These are phyloP conservation scores for Dolichomitus sp. DNA, from an alignment of 2,888 invertebrate species.

Conservation along the genomic window DNA sequence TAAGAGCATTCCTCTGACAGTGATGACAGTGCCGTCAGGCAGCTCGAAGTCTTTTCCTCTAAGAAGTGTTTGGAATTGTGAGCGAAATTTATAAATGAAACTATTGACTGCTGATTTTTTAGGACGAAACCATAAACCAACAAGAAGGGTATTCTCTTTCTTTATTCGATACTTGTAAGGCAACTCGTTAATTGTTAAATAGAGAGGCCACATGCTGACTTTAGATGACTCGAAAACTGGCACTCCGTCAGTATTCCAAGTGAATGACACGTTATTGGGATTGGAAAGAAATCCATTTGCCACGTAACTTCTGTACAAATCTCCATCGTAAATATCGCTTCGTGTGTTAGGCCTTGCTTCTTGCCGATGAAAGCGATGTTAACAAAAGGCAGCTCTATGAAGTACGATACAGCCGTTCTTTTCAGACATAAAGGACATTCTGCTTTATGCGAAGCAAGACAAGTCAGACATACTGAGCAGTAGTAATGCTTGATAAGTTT, in stretches of 20 bases:
- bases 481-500: conserved; percentile 59
- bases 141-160: conserved; percentile 57
- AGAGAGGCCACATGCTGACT: conserved; percentile 63
- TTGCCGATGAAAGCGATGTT: conserved; percentile 46
- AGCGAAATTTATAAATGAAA: background rate
- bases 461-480: conserved; percentile 48
- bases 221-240: conserved; percentile 10
- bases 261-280: conserved; percentile 67
- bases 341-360: conserved; percentile 24
- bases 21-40: conserved; percentile 10
- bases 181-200: conserved; percentile 64
- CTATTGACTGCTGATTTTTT: conserved; percentile 58
- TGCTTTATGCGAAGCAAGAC: conserved; percentile 35
- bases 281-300: conserved; percentile 58
- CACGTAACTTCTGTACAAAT: conserved; percentile 49
- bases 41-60: conserved; percentile 14
- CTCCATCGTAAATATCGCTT: conserved; percentile 64
- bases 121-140: conserved; percentile 59
- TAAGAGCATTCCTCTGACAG: conserved; percentile 48
- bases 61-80: conserved; percentile 28
- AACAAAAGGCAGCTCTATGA: conserved; percentile 56
- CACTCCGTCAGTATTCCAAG: conserved; percentile 69
- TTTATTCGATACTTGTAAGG: conserved; percentile 55
- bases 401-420: conserved; percentile 49
- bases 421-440: conserved; percentile 43